These are phyloP conservation scores for Drosophila bifasciata DNA, from an alignment of 1,140 invertebrate genomes.

Conservation along the genomic window DNA sequence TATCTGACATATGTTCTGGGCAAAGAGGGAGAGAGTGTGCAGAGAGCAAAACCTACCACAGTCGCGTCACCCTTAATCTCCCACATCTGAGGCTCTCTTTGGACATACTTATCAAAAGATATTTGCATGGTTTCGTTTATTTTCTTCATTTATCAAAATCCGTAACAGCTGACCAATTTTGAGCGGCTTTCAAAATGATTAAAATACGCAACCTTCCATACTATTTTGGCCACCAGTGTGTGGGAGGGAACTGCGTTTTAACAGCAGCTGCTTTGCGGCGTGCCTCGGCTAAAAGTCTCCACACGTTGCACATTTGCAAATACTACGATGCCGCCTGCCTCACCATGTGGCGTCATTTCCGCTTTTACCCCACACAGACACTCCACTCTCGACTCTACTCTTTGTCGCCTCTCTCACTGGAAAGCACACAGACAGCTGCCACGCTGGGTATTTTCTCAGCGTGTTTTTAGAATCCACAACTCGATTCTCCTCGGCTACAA, in stretches of 20 bases:
- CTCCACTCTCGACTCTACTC: not conserved
- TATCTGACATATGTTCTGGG: slow-evolving; percentile 47
- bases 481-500: slow-evolving; percentile 33
- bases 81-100: slow-evolving; percentile 44
- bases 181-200: not conserved
- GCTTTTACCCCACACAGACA: slow-evolving; percentile 68
- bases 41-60: slow-evolving; percentile 7
- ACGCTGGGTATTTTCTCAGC: slow-evolving; percentile 33
- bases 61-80: slow-evolving; percentile 9
- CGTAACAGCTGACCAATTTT: slow-evolving; percentile 11
- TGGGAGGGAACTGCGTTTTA: slow-evolving; percentile 42
- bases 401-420: slow-evolving; percentile 12
- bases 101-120: too few relatives aligned
- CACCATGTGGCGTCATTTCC: slow-evolving; percentile 72
- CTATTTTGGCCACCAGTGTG: slow-evolving; percentile 42
- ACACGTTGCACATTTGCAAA: slow-evolving; percentile 62
- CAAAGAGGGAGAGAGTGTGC: not conserved
- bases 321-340: slow-evolving; percentile 28
- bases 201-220: not conserved
- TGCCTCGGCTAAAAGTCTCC: slow-evolving; percentile 75
- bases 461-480: slow-evolving; percentile 41
- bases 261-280: slow-evolving; percentile 31
- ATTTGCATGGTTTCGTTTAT: too few relatives aligned
- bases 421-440: slow-evolving; percentile 15
- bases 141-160: not conserved